Conservation (phyloP, 2,797 vertebrate species). For the Pyrocephalus nanus region DNA sequence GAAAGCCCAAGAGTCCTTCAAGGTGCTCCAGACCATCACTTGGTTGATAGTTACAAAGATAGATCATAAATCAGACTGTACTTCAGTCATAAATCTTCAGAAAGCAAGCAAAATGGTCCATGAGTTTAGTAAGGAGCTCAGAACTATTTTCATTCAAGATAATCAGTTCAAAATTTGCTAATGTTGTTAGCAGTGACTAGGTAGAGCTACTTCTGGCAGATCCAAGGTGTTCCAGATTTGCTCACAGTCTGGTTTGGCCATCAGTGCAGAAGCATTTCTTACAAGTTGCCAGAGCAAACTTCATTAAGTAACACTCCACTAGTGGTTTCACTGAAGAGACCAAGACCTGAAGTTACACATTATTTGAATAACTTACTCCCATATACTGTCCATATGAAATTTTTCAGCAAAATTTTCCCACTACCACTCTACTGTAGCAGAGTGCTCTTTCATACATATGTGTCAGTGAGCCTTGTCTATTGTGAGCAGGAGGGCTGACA, state of each 20-base stretch:
- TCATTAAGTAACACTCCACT: background rate
- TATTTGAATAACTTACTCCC: background rate
- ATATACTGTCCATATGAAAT: background rate
- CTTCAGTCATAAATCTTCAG: conserved; percentile 10
- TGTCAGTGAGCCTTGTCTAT: background rate
- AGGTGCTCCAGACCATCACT: background rate
- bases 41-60: background rate
- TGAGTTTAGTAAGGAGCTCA: background rate
- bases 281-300: background rate
- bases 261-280: background rate
- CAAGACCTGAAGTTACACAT: background rate
- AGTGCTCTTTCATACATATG: background rate
- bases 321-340: background rate
- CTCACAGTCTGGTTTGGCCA: background rate
- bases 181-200: background rate
- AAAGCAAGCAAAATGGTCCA: background rate
- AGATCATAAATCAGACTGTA: background rate
- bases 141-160: background rate
- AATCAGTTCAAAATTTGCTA: background rate
- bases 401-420: background rate
- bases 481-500: background rate
- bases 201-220: background rate
- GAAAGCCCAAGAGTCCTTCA: background rate
- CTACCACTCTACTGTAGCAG: background rate
- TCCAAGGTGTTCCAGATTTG: background rate